Conservation (phyloP, 2,113 vertebrate species). For the Delphinus delphis region DNA sequence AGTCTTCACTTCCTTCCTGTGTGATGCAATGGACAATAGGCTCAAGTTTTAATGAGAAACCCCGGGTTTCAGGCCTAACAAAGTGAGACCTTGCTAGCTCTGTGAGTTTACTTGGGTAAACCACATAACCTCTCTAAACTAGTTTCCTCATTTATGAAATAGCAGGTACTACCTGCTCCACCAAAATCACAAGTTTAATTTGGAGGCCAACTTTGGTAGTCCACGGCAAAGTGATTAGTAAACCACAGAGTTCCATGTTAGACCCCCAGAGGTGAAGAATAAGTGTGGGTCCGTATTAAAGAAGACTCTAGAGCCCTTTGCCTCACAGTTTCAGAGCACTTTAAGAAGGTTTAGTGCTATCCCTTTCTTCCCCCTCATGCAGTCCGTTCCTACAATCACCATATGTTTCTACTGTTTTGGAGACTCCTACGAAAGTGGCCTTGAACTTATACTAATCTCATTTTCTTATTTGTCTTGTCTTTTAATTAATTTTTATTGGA, state of each 20-base stretch:
- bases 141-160: slow-evolving; percentile 1
- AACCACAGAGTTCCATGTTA: background rate
- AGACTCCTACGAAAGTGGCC: background rate
- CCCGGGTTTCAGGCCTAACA: background rate
- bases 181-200: background rate
- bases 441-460: background rate
- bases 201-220: background rate
- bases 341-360: background rate
- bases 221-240: background rate
- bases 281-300: background rate
- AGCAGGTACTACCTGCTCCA: background rate
- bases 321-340: background rate
- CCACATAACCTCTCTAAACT: background rate
- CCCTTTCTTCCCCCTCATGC: background rate
- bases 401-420: background rate
- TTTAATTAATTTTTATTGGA: background rate
- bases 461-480: background rate
- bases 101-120: background rate
- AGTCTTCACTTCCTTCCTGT: background rate
- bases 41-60: background rate
- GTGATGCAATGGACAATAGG: background rate
- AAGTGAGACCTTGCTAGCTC: background rate
- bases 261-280: background rate
- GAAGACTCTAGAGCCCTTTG: background rate
- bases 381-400: background rate